Percentiles rank a stretch among this genome's conserved stretches.
phyloP scores from a whole-genome alignment of 2,888 invertebrate genomes.

The Pharmacophagus antenor region DNA sequence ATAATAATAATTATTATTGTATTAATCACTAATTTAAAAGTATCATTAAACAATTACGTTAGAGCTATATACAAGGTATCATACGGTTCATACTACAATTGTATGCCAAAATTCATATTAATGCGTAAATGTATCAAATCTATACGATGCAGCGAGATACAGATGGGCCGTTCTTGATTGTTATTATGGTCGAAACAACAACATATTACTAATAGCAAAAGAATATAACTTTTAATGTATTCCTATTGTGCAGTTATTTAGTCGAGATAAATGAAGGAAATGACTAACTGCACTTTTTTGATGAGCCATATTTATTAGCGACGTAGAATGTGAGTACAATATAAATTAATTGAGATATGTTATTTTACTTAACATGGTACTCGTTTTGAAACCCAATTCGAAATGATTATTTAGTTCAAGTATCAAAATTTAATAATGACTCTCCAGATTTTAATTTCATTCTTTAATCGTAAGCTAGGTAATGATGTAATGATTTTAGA shows the following conservation, averaged over 20 bases:
- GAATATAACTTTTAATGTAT: constrained; percentile 1
- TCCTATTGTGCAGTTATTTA: constrained; percentile 1
- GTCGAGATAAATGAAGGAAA: constrained; percentile 21
- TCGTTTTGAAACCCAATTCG: neutral
- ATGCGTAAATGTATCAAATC: constrained; percentile 8
- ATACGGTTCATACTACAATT: neutral
- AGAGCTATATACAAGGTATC: neutral
- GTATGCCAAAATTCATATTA: constrained; percentile 2
- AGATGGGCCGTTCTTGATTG: constrained; percentile 9
- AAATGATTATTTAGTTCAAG: neutral
- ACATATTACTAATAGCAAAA: constrained; percentile 19
- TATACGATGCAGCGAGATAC: neutral
- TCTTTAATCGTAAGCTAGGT: too few species aligned
- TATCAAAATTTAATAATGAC: too few species aligned
- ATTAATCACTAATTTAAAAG: neutral
- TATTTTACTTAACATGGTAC: neutral
- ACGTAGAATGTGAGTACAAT: neutral
- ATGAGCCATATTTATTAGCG: constrained; percentile 6
- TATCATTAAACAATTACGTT: neutral
- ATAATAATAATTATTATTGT: neutral
- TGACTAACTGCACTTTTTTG: constrained; percentile 12
- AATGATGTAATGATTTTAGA: too few species aligned
- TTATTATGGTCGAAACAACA: constrained; percentile 9
- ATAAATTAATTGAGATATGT: neutral
- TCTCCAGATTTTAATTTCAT: too few species aligned